Base-by-base conservation (phyloP, 2,113 vertebrate species). In the Peucedramus taeniatus region DNA sequence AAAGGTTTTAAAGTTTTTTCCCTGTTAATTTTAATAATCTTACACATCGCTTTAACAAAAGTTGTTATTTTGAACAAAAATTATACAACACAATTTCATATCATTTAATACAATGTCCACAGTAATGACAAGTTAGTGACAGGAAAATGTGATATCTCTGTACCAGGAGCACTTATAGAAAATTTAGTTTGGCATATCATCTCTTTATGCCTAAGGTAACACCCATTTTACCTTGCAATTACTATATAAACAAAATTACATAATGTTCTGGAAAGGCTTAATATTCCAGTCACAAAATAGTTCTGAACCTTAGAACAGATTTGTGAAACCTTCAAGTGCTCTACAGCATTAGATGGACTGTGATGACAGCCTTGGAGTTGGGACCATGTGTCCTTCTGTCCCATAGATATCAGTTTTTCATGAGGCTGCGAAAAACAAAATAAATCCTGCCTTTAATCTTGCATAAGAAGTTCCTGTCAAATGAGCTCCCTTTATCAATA, bases 181-280 rank as follows among this genome's bases (percentile, higher is more conserved):
- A 45, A 53, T 15, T 40, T n/a, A 75, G 21, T 53, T 39, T 61
- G 53, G 9, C 4, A 9, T 72, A 37, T 21, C 16, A 15, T 82
- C 23, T 76, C 24, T 22, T 57, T 42, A n/a, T 40, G 15, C 33
- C 10, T 66, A 65, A 45, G 9, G 28, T 45, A 82, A 35, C 4
- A 28, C 14, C 23, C 0, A 0, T 63, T 89, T 63, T 35, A 20
- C 59, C 10, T 76, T 59, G 11, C 0, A 49, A 22, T 54, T 80
- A 45, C 17, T 30, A 33, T 81, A 27, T 47, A 72, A 90, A 78
- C 3, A 61, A 60, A 77, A 42, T n/a, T 51, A 64, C 6, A 11
- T 63, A 30, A 33, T 3, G 0, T 75, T 45, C 20, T 90, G 18
- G 6, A 47, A 63, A 84, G 8, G 18, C 1, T 77, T 80, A 76